A percentile compares a stretch with the other conserved stretches of the same genome.
These are phyloP conservation scores for Macaca mulatta DNA, from an alignment of 2,113 vertebrate genomes.

Conservation along the genomic window DNA sequence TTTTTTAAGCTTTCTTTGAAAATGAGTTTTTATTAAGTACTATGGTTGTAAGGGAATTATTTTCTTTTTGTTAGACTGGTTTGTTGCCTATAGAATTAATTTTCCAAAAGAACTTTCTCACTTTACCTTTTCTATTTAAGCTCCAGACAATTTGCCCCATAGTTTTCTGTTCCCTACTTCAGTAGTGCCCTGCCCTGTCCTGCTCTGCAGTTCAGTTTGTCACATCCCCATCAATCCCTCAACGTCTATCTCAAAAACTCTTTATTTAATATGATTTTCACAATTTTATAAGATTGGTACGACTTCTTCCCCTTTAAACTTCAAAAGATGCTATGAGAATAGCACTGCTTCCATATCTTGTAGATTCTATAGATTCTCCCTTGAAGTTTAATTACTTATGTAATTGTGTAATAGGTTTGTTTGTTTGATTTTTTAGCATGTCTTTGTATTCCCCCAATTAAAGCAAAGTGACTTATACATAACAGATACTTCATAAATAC, in stretches of 20 bases:
- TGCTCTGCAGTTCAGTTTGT: neutral
- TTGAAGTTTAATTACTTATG: neutral
- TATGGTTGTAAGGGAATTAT: neutral
- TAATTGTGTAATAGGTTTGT: neutral
- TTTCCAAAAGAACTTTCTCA: neutral
- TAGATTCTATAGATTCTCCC: neutral
- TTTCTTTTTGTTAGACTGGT: neutral
- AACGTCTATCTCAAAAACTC: neutral
- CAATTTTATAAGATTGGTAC: neutral
- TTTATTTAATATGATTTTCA: neutral
- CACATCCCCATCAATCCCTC: neutral
- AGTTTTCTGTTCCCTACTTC: neutral
- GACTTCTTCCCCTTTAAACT: neutral
- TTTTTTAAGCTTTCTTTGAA: neutral
- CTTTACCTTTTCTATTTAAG: neutral
- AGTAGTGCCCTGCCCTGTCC: neutral
- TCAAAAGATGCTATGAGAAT: neutral
- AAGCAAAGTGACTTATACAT: neutral
- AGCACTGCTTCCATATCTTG: neutral
- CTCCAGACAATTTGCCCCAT: neutral
- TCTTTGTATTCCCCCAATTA: neutral
- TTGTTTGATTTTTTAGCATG: neutral
- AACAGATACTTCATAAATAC: neutral
- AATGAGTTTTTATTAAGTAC: slow-evolving; percentile 46
- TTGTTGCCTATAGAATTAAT: slow-evolving; percentile 33